Evolutionary conservation across 2,113 vertebrate species (phyloP).

Genomic region (Oreocharis arfaki): DNA sequence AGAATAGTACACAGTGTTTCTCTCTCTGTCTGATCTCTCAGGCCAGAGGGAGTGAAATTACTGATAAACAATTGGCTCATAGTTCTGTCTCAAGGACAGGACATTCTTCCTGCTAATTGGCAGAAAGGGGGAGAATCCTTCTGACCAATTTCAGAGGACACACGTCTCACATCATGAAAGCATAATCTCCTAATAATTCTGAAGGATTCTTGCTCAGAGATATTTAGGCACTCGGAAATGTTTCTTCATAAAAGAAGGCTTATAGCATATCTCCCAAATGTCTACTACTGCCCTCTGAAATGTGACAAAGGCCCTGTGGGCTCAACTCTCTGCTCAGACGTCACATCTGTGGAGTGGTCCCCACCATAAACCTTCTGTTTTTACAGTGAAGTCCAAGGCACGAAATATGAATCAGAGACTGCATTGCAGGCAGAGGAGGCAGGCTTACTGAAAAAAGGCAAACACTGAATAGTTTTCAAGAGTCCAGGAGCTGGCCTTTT

Average conservation of each 20-base stretch:
- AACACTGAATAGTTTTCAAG: neutral
- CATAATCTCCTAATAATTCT: neutral
- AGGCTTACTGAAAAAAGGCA: neutral
- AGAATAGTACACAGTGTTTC: neutral
- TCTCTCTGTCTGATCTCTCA: neutral
- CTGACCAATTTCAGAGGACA: neutral
- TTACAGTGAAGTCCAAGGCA: neutral
- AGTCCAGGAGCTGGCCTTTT: neutral
- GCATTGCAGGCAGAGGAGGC: neutral
- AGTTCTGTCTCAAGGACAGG: conserved; percentile 13
- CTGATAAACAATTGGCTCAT: neutral
- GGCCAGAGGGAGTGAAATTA: neutral
- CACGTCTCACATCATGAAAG: rapidly evolving
- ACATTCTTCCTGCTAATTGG: neutral
- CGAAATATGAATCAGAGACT: neutral
- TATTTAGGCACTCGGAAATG: neutral
- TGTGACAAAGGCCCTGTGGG: neutral
- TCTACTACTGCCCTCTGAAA: neutral
- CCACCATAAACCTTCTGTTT: neutral
- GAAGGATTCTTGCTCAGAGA: neutral
- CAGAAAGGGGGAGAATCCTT: neutral
- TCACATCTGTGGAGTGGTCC: neutral
- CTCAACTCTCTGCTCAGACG: neutral
- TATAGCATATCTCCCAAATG: neutral
- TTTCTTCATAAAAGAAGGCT: neutral